phyloP scores from a whole-genome alignment of 2,888 invertebrate species.

The Anorthoa munda region DNA sequence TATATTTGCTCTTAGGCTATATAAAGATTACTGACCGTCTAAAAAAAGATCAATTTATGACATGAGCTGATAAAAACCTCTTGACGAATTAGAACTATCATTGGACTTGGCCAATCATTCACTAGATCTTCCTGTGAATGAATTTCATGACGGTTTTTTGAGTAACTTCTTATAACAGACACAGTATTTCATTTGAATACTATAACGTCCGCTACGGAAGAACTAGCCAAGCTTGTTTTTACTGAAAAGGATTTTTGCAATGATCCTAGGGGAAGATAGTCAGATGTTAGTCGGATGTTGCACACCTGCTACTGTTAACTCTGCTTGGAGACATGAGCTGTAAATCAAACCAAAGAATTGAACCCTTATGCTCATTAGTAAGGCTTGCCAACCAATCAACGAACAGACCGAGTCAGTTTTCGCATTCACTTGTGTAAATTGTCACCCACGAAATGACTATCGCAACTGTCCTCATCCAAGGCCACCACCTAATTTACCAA shows the following conservation, averaged over 20 bases:
- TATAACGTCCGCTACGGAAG: not conserved
- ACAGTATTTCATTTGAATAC: no score
- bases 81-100: not conserved
- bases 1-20: constrained; percentile 20
- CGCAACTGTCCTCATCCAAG: constrained; percentile 41
- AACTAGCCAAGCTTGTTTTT: not conserved
- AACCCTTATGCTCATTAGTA: not conserved
- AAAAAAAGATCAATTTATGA: constrained; percentile 14
- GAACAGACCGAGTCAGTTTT: not conserved
- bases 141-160: not conserved
- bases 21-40: constrained; percentile 8
- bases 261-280: not conserved
- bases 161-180: not conserved
- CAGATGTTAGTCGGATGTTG: no score
- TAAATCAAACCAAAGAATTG: not conserved
- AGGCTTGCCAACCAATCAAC: not conserved
- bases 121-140: not conserved
- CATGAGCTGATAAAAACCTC: not conserved
- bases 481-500: constrained; percentile 50
- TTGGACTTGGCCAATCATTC: not conserved
- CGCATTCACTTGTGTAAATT: not conserved
- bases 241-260: not conserved
- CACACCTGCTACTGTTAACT: no score
- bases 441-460: constrained; percentile 34
- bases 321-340: not conserved